A percentile compares a stretch with the other conserved stretches of the same genome.
Evolutionary conservation across 2,113 vertebrate genomes (phyloP).

Genomic region (Gadus chalcogrammus): DNA sequence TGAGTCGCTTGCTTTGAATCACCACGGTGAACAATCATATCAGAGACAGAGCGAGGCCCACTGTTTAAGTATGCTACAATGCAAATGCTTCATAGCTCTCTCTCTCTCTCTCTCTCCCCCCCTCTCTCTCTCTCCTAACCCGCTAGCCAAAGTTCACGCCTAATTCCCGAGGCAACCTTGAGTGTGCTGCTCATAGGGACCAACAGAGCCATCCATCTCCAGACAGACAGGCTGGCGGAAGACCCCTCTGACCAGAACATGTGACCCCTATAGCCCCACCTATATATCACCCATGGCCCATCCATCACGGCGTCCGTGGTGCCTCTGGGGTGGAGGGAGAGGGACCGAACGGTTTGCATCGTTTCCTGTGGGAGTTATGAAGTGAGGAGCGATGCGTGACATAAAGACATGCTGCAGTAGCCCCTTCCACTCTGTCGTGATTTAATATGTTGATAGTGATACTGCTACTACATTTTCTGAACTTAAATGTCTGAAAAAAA

Average conservation of each 20-base stretch:
- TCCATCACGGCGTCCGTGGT: slow-evolving; percentile 27
- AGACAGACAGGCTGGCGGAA: slow-evolving; percentile 15
- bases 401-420: too few species aligned
- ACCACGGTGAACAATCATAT: too few species aligned
- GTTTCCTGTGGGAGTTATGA: not conserved
- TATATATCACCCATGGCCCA: slow-evolving; percentile 14
- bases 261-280: slow-evolving; percentile 3
- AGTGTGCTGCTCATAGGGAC: slow-evolving; percentile 18
- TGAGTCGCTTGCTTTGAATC: too few species aligned
- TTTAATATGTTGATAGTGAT: too few species aligned
- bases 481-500: too few species aligned
- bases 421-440: too few species aligned
- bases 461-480: too few species aligned
- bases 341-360: not conserved
- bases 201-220: slow-evolving; percentile 39
- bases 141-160: not conserved
- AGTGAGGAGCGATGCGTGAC: too few species aligned
- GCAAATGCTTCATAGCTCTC: too few species aligned
- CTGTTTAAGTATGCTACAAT: not conserved
- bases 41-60: too few species aligned
- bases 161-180: slow-evolving; percentile 33
- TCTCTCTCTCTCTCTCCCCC: not conserved
- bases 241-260: slow-evolving; percentile 1
- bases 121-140: too few species aligned
- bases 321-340: not conserved